phyloP scores from a whole-genome alignment of 2,888 invertebrate species.

The Patella caerulea region DNA sequence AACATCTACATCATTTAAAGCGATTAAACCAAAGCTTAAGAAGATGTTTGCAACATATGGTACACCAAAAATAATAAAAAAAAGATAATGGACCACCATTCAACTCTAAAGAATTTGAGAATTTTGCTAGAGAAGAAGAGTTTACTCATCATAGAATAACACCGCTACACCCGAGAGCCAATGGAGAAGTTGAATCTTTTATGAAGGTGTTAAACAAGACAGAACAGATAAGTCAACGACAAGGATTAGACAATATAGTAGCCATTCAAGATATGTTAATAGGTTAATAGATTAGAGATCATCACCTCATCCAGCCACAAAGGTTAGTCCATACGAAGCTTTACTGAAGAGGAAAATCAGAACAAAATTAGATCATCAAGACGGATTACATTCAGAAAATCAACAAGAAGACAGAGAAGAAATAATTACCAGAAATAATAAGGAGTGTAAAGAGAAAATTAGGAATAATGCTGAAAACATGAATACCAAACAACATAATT shows the following conservation, averaged over 20 bases:
- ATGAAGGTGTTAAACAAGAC: slow-evolving; percentile 33
- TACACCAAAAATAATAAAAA: slow-evolving; percentile 22
- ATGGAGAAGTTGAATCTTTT: slow-evolving; percentile 34
- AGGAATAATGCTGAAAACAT: slow-evolving; percentile 7
- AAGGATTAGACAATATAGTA: slow-evolving; percentile 15
- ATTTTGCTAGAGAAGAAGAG: slow-evolving; percentile 31
- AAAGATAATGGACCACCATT: slow-evolving; percentile 36
- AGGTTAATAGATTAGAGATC: slow-evolving; percentile 32
- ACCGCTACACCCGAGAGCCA: slow-evolving; percentile 32
- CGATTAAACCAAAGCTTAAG: slow-evolving; percentile 19
- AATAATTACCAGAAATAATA: slow-evolving; percentile 4
- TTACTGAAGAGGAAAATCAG: slow-evolving; percentile 24
- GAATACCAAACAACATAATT: slow-evolving; percentile 21
- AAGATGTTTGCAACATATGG: slow-evolving; percentile 33
- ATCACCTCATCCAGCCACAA: slow-evolving; percentile 34
- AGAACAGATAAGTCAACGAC: slow-evolving; percentile 23
- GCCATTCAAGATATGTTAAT: slow-evolving; percentile 33
- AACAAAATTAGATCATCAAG: slow-evolving; percentile 26
- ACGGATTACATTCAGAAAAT: not conserved
- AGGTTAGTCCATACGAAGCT: slow-evolving; percentile 29
- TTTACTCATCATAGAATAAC: slow-evolving; percentile 34
- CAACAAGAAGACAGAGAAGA: slow-evolving; percentile 4
- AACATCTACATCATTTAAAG: slow-evolving; percentile 23
- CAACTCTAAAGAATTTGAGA: slow-evolving; percentile 25
- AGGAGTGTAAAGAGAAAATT: slow-evolving; percentile 5